A percentile compares a stretch with the other conserved stretches of the same genome.
Evolutionary conservation across 1,140 invertebrate genomes (phyloP).

Genomic region (Dendrolimus punctatus): DNA sequence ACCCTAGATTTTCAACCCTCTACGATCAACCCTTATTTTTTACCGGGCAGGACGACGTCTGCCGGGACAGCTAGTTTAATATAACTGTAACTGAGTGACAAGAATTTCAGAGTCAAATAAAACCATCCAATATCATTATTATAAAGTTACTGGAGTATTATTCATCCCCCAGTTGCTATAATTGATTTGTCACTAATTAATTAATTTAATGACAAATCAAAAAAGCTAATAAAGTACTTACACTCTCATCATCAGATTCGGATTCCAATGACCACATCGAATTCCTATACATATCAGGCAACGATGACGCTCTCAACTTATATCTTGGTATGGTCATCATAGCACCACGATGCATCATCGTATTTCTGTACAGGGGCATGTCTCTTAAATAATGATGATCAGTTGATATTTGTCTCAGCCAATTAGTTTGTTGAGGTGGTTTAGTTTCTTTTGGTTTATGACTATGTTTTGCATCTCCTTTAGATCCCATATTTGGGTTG

Average conservation of each 20-base stretch:
- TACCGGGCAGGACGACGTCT: too few relatives aligned
- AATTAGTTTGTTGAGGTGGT: slow-evolving; percentile 19
- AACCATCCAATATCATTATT: too few relatives aligned
- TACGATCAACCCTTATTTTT: too few relatives aligned
- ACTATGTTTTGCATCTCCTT: slow-evolving; percentile 5
- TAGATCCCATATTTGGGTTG: slow-evolving; percentile 8
- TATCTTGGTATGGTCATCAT: slow-evolving; percentile 75
- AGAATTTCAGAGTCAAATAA: too few relatives aligned
- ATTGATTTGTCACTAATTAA: background rate
- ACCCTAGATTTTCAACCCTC: too few relatives aligned
- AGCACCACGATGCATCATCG: slow-evolving; percentile 70
- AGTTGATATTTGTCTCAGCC: slow-evolving; percentile 40
- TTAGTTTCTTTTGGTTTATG: background rate
- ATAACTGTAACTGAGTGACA: too few relatives aligned
- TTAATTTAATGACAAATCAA: background rate
- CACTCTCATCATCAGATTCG: slow-evolving; percentile 73
- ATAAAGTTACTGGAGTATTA: too few relatives aligned
- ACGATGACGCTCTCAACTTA: slow-evolving; percentile 85
- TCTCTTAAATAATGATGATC: slow-evolving; percentile 79
- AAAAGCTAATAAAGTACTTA: slow-evolving; percentile 27
- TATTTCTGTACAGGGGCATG: slow-evolving; percentile 81
- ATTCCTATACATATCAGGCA: slow-evolving; percentile 90
- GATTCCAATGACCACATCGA: slow-evolving; percentile 86
- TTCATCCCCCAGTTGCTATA: too few relatives aligned
- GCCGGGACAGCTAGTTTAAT: too few relatives aligned